Percentiles rank a stretch among this genome's conserved stretches.
Evolutionary conservation across 1,140 invertebrate genomes (phyloP).

Genomic region (Drosophila kikkawai): DNA sequence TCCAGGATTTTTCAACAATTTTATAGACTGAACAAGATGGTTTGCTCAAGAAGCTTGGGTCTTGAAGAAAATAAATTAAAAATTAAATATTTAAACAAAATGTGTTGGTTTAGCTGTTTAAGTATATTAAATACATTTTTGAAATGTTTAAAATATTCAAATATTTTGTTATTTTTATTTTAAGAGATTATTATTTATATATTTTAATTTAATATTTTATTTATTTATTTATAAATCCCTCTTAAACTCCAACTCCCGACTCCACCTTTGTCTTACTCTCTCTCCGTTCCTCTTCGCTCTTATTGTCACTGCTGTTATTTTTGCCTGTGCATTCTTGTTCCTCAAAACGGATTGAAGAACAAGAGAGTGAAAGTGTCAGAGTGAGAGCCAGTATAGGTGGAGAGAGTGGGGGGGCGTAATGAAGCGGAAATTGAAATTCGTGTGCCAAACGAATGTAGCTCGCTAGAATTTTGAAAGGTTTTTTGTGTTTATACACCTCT

Average conservation of each 20-base stretch:
- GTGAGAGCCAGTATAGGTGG: background rate
- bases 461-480: slow-evolving; percentile 71
- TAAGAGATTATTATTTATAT: too few relatives aligned
- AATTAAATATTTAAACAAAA: too few relatives aligned
- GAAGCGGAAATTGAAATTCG: slow-evolving; percentile 73
- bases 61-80: too few relatives aligned
- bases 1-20: background rate
- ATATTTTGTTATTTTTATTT: too few relatives aligned
- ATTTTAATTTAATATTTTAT: too few relatives aligned
- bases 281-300: background rate
- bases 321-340: background rate
- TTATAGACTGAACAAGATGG: background rate
- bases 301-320: slow-evolving; percentile 2
- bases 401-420: slow-evolving; percentile 36
- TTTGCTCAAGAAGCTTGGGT: too few relatives aligned
- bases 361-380: background rate
- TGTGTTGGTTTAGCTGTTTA: too few relatives aligned
- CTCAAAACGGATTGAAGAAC: slow-evolving; percentile 9
- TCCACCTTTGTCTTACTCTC: background rate
- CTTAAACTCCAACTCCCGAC: background rate
- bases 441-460: slow-evolving; percentile 56
- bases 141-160: too few relatives aligned
- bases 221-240: too few relatives aligned
- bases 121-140: too few relatives aligned
- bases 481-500: slow-evolving; percentile 67